Conservation (phyloP, 2,888 invertebrate species). For the Nezara viridula region DNA sequence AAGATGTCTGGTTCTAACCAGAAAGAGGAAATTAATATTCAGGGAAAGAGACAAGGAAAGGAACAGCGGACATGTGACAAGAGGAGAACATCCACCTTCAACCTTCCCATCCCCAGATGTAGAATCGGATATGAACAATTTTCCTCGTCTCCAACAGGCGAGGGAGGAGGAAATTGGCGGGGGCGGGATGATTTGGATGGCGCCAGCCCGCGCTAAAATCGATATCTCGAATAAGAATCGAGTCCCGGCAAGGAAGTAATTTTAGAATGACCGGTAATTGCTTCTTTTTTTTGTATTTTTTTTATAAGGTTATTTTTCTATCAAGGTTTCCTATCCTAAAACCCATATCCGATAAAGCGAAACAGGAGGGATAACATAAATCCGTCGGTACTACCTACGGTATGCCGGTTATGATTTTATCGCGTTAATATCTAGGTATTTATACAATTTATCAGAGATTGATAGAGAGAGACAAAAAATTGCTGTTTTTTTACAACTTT, state of each 20-base stretch:
- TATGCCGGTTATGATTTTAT: no score
- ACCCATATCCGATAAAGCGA: no score
- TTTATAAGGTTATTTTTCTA: no score
- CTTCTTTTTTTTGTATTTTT: neutral
- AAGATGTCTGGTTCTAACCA: no score
- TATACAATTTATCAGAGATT: no score
- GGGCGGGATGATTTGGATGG: constrained; percentile 3
- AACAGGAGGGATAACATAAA: no score
- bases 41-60: neutral
- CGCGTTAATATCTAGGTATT: no score
- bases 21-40: neutral
- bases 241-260: neutral
- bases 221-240: constrained; percentile 4
- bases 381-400: no score
- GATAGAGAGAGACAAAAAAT: no score
- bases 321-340: no score
- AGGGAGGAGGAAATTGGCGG: neutral
- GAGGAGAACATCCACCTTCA: neutral
- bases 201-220: constrained; percentile 12
- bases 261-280: neutral
- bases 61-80: neutral
- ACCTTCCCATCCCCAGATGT: neutral
- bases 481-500: no score
- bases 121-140: constrained; percentile 43
- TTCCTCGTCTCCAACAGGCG: neutral